These are phyloP conservation scores for Lacerta agilis DNA, from an alignment of 2,797 vertebrate genomes.

Conservation along the genomic window DNA sequence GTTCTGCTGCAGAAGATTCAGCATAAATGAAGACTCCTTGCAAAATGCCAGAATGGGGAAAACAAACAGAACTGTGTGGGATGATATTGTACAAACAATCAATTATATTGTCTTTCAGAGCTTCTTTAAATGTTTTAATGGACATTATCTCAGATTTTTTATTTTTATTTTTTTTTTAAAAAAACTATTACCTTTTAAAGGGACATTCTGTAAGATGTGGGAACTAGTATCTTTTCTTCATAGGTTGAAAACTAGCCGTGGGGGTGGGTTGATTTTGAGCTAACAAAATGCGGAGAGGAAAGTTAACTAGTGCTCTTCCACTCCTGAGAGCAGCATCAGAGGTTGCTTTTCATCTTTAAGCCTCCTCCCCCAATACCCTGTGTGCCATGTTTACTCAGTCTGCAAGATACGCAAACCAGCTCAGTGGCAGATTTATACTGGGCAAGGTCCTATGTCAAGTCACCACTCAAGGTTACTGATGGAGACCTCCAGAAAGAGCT, in stretches of 20 bases:
- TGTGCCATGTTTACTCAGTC: not conserved
- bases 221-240: not conserved
- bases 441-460: no score
- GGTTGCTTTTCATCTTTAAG: not conserved
- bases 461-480: no score
- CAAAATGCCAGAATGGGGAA: not conserved
- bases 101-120: no score
- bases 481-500: no score
- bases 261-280: not conserved
- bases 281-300: not conserved
- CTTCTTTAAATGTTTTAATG: no score
- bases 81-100: not conserved
- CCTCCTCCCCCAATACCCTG: no score
- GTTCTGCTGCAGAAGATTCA: not conserved
- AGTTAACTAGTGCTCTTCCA: not conserved
- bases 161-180: no score
- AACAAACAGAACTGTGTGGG: not conserved
- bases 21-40: not conserved
- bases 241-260: not conserved
- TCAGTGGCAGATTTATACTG: no score
- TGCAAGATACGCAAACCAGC: not conserved
- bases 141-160: no score
- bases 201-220: not conserved
- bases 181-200: not conserved
- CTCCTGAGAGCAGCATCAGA: not conserved